phyloP scores from a whole-genome alignment of 23 tunicate species.

The Clavelina lepadiformis region DNA sequence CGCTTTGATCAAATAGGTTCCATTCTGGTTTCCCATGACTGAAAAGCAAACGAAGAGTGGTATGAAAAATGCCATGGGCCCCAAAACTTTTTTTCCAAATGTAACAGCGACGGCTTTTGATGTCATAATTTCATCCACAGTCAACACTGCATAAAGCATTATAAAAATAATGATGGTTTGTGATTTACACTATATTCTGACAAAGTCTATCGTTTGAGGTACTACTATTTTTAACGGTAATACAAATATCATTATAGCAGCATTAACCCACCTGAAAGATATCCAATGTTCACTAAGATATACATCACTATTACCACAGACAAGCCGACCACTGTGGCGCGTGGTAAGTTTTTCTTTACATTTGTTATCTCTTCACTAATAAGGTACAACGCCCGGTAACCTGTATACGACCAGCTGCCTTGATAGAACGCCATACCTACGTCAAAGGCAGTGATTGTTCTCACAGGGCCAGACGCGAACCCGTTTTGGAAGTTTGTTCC shows the following conservation, averaged over 20 bases:
- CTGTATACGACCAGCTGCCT: slow-evolving; percentile 52
- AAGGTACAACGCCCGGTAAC: slow-evolving; percentile 13
- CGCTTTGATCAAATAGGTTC: slow-evolving; percentile 18
- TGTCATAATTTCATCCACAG: slow-evolving; percentile 38
- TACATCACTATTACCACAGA: slow-evolving; percentile 27
- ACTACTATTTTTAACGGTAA: too few relatives aligned
- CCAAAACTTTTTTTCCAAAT: slow-evolving; percentile 42
- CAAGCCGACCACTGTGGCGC: slow-evolving; percentile 16
- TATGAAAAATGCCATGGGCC: slow-evolving; percentile 39
- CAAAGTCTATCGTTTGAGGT: too few relatives aligned
- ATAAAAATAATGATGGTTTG: too few relatives aligned
- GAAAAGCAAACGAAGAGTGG: slow-evolving; percentile 57
- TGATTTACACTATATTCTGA: too few relatives aligned
- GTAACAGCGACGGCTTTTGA: slow-evolving; percentile 66
- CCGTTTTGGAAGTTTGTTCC: slow-evolving; percentile 31
- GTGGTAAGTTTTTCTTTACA: slow-evolving; percentile 32
- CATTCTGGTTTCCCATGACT: slow-evolving; percentile 43
- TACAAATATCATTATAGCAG: too few relatives aligned
- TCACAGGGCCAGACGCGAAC: slow-evolving; percentile 12
- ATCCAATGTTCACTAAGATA: slow-evolving; percentile 53
- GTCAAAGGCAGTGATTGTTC: slow-evolving; percentile 5
- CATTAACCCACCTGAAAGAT: slow-evolving; percentile 48
- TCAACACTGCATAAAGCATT: too few relatives aligned
- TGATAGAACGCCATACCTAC: slow-evolving; percentile 19
- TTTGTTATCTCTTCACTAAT: slow-evolving; percentile 53